phyloP scores from a whole-genome alignment of 2,888 invertebrate species.

The Dione vanillae region DNA sequence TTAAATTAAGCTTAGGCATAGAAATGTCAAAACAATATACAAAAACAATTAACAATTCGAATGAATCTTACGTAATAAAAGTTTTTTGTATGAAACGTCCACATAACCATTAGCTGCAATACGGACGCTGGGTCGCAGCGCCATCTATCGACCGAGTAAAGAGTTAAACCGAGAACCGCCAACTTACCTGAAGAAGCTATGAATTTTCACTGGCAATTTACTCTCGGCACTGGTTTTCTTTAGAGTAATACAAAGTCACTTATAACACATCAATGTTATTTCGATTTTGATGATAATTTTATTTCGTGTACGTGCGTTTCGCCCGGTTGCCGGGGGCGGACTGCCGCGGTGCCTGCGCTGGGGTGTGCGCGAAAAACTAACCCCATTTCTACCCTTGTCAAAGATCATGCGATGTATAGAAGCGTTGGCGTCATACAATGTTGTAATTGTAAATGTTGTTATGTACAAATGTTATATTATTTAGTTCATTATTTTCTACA shows the following conservation, averaged over 20 bases:
- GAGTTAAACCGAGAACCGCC: slow-evolving; percentile 35
- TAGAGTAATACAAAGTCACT: slow-evolving; percentile 35
- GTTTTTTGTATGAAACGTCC: slow-evolving; percentile 51
- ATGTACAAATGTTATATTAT: not conserved
- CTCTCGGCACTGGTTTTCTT: slow-evolving; percentile 26
- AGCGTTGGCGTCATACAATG: slow-evolving; percentile 38
- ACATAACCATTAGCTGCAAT: slow-evolving; percentile 66
- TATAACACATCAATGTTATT: slow-evolving; percentile 21
- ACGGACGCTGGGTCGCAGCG: slow-evolving; percentile 66
- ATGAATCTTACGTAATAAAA: slow-evolving; percentile 48
- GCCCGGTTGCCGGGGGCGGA: slow-evolving; percentile 60
- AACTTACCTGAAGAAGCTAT: slow-evolving; percentile 42
- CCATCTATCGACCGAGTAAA: slow-evolving; percentile 63
- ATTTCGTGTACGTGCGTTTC: slow-evolving; percentile 51
- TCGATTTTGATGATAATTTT: slow-evolving; percentile 23
- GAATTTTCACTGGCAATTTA: slow-evolving; percentile 34
- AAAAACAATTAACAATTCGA: not conserved
- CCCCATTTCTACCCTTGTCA: slow-evolving; percentile 56
- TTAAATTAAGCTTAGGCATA: too few relatives aligned
- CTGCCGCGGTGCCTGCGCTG: slow-evolving; percentile 62
- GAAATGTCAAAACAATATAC: not conserved
- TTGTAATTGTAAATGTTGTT: slow-evolving; percentile 16
- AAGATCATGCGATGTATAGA: slow-evolving; percentile 46
- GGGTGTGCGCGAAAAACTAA: slow-evolving; percentile 60
- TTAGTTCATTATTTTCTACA: not conserved